phyloP scores from a whole-genome alignment of 2,797 vertebrate genomes.

The Protosalanx chinensis region DNA sequence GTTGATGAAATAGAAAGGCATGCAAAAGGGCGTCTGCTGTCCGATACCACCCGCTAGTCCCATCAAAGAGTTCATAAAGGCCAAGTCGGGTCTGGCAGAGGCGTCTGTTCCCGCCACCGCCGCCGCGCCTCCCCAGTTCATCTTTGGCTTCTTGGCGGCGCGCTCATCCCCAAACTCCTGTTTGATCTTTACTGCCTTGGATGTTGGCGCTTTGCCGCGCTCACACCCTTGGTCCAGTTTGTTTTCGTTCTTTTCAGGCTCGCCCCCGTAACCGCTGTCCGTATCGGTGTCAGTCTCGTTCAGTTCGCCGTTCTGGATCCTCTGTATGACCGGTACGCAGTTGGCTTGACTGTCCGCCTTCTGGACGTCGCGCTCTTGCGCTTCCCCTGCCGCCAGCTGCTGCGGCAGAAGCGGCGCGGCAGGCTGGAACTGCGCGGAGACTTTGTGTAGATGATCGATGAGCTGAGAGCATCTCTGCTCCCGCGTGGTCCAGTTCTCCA shows the following conservation, averaged over 20 bases:
- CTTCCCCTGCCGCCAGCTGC: constrained; percentile 66
- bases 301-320: constrained; percentile 82
- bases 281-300: constrained; percentile 96
- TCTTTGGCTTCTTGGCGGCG: constrained; percentile 81
- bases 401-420: constrained; percentile 70
- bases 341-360: constrained; percentile 81
- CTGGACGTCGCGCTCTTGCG: constrained; percentile 63
- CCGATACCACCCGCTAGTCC: constrained; percentile 79
- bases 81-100: constrained; percentile 72
- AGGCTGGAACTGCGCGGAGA: constrained; percentile 82
- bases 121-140: constrained; percentile 68
- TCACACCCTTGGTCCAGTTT: constrained; percentile 69
- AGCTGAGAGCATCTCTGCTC: constrained; percentile 91
- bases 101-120: constrained; percentile 53
- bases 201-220: constrained; percentile 54
- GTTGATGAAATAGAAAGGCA: constrained; percentile 93
- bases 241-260: constrained; percentile 77
- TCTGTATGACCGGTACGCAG: constrained; percentile 95
- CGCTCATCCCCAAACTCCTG: constrained; percentile 86
- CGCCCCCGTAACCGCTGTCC: constrained; percentile 95
- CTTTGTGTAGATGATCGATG: constrained; percentile 86
- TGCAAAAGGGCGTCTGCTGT: constrained; percentile 89
- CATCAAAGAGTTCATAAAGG: constrained; percentile 86
- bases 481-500: constrained; percentile 87
- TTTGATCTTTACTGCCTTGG: constrained; percentile 78